These are phyloP conservation scores for Triops longicaudatus DNA, from an alignment of 1,140 invertebrate genomes.

Conservation along the genomic window DNA sequence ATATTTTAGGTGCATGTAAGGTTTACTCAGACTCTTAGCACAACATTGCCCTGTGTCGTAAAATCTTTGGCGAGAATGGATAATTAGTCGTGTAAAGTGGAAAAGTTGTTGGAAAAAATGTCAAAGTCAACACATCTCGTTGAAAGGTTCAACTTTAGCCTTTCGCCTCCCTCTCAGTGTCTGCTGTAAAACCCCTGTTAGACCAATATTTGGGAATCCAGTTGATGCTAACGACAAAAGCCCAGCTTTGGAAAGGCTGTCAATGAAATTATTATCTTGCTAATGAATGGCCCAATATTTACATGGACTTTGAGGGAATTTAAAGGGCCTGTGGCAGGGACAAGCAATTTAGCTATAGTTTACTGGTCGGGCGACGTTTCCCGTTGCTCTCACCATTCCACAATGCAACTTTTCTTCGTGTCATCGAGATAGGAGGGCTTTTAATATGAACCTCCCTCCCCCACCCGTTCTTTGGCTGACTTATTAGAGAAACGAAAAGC, in stretches of 20 bases:
- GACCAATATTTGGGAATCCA: background rate
- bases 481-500: background rate
- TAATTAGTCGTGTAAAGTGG: background rate
- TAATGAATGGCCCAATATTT: slow-evolving; percentile 10
- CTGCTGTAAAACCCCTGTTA: background rate
- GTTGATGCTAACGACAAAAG: background rate
- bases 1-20: no score
- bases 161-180: background rate
- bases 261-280: slow-evolving; percentile 13
- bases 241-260: background rate
- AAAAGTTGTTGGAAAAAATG: background rate
- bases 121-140: background rate
- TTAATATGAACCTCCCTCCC: background rate
- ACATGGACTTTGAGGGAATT: background rate
- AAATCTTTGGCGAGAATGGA: background rate
- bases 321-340: background rate
- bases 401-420: background rate
- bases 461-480: background rate
- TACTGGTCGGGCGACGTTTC: background rate
- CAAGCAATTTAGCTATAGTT: background rate
- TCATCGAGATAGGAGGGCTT: background rate
- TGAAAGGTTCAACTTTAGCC: slow-evolving; percentile 12
- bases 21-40: no score
- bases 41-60: no score
- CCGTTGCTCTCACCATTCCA: background rate